A percentile compares a stretch with the other conserved stretches of the same genome.
Conservation (phyloP, 2,113 vertebrate species). For the Gopherus flavomarginatus region DNA sequence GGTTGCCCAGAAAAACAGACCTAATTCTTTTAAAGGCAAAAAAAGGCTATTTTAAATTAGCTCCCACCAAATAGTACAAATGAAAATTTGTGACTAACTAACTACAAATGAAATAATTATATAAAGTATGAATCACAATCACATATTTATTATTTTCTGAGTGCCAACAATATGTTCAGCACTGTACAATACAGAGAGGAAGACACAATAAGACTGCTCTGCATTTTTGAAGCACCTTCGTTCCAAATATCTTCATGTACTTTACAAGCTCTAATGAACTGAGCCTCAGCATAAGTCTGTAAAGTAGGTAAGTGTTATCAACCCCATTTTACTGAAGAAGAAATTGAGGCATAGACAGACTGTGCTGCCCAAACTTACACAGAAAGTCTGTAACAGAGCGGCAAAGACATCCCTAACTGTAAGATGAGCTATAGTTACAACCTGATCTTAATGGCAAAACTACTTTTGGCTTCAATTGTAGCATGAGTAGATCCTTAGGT, state of each 20-base stretch:
- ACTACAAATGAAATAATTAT: background rate
- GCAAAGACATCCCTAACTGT: background rate
- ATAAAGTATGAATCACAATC: accelerated
- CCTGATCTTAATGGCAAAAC: background rate
- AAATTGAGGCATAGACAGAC: background rate
- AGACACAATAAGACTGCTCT: accelerated
- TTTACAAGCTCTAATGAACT: accelerated
- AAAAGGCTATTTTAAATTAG: background rate
- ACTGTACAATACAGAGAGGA: accelerated
- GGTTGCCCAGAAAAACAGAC: background rate
- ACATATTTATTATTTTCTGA: background rate
- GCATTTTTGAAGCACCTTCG: background rate
- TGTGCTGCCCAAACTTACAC: accelerated
- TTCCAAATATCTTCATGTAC: accelerated
- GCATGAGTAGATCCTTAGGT: background rate
- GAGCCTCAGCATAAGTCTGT: background rate
- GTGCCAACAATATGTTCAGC: background rate
- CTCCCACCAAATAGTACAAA: background rate
- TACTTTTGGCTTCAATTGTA: background rate
- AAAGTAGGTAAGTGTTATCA: accelerated
- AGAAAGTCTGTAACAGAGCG: background rate
- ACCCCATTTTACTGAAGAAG: accelerated
- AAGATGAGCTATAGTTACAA: background rate
- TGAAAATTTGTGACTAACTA: background rate
- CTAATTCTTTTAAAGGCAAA: background rate